phyloP scores from a whole-genome alignment of 2,113 vertebrate genomes.

The Platysternon megacephalum region DNA sequence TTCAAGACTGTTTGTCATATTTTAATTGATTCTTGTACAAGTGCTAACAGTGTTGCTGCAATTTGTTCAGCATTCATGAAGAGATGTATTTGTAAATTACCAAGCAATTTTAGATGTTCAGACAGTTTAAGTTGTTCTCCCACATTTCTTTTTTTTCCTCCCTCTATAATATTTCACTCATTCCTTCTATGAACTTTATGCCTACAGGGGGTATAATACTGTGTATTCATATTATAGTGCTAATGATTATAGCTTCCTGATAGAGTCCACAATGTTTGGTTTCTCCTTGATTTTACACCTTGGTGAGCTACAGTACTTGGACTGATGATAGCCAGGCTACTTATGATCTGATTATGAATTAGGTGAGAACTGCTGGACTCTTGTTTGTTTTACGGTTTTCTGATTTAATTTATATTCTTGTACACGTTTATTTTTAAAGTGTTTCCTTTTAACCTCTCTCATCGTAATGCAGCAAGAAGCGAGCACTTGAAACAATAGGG shows the following conservation, averaged over 20 bases:
- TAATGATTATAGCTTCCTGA: not conserved
- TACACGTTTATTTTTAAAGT: conserved; percentile 11
- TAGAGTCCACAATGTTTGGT: not conserved
- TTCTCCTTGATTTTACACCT: not conserved
- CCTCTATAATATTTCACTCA: not conserved
- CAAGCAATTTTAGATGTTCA: not conserved
- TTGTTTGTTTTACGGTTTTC: not conserved
- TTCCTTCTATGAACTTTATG: not conserved
- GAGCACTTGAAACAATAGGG: not conserved
- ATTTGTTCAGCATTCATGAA: not conserved
- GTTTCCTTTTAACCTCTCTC: conserved; percentile 6
- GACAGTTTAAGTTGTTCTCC: not conserved
- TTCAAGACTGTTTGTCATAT: not conserved
- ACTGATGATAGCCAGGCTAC: not conserved
- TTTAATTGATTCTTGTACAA: not conserved
- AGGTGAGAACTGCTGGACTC: not conserved
- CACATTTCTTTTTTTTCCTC: not conserved
- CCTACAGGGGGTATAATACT: not conserved
- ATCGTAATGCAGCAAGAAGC: not conserved
- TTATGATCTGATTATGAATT: conserved; percentile 4
- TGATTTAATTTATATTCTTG: conserved; percentile 25
- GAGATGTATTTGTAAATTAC: not conserved
- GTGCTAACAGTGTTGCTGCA: not conserved
- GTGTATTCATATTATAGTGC: not conserved
- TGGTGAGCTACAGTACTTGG: not conserved